phyloP scores from a whole-genome alignment of 2,113 vertebrate species.

The Oryzias celebensis region DNA sequence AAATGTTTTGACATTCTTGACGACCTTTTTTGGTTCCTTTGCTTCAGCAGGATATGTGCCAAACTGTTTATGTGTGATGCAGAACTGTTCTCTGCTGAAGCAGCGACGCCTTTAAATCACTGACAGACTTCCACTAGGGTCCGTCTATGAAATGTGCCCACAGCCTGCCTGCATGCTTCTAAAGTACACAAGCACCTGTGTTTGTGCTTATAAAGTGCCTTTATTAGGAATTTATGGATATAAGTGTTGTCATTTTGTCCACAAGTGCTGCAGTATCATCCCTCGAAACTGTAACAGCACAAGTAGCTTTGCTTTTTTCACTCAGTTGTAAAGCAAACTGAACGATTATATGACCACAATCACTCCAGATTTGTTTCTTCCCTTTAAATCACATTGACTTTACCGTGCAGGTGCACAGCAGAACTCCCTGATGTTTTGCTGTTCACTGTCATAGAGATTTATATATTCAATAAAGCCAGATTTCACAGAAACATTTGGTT shows the following conservation, averaged over 20 bases:
- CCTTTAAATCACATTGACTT: slow-evolving; percentile 29
- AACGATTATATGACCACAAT: slow-evolving; percentile 20
- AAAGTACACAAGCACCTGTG: not conserved
- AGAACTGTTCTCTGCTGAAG: not conserved
- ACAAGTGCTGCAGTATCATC: slow-evolving; percentile 56
- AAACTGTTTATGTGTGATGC: not conserved
- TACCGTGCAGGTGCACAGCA: slow-evolving; percentile 26
- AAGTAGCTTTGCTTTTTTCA: slow-evolving; percentile 18
- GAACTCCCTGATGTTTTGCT: slow-evolving; percentile 16
- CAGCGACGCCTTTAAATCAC: too few species aligned
- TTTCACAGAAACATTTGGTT: slow-evolving; percentile 29
- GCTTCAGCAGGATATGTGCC: slow-evolving; percentile 26
- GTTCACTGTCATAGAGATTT: slow-evolving; percentile 52
- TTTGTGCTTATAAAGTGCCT: slow-evolving; percentile 52
- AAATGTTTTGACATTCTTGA: slow-evolving; percentile 36
- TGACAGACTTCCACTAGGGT: too few species aligned
- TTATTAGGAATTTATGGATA: not conserved
- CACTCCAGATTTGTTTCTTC: slow-evolving; percentile 19
- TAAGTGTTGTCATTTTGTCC: slow-evolving; percentile 22
- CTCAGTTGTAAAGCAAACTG: slow-evolving; percentile 11
- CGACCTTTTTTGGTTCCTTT: slow-evolving; percentile 47
- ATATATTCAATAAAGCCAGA: slow-evolving; percentile 64
- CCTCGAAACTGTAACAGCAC: slow-evolving; percentile 29
- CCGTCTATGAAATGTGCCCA: not conserved
- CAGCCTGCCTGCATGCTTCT: not conserved